These are phyloP conservation scores for Delichon dasypus DNA, from an alignment of 2,797 vertebrate species.

Conservation along the genomic window DNA sequence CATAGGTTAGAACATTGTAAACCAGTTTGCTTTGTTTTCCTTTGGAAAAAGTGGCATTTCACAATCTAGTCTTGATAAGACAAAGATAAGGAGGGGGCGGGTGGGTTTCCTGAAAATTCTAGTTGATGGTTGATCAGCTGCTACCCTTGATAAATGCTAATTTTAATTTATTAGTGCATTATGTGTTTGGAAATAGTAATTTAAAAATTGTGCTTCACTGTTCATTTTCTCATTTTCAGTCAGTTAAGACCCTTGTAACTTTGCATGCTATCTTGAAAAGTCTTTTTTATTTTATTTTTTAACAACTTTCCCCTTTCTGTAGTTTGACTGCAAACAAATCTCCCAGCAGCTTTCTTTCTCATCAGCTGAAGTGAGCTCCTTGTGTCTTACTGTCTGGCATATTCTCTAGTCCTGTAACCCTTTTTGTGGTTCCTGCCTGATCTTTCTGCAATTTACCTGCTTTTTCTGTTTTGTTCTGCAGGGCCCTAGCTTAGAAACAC, in stretches of 20 bases:
- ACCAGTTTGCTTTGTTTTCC: background rate
- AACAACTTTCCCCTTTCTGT: background rate
- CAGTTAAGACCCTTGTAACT: background rate
- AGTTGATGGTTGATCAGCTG: background rate
- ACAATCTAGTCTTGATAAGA: background rate
- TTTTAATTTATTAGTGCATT: background rate
- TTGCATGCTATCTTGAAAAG: background rate
- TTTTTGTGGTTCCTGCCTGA: background rate
- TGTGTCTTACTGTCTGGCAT: background rate
- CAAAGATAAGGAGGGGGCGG: too few species aligned
- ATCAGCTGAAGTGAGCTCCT: background rate
- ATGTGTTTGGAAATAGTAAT: background rate
- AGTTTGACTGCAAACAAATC: background rate
- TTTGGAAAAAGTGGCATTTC: background rate
- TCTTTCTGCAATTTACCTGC: background rate
- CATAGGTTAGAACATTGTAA: background rate
- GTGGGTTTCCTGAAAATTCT: background rate
- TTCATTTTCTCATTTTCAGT: background rate
- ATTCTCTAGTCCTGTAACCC: background rate
- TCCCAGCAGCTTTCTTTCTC: background rate
- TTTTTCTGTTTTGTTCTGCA: conserved; percentile 19
- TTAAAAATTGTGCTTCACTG: background rate
- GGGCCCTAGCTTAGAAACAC: conserved; percentile 20
- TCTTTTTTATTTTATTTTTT: background rate
- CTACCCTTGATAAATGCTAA: background rate